Conservation (phyloP, 2,113 vertebrate genomes). For the Empidonax alnorum region DNA sequence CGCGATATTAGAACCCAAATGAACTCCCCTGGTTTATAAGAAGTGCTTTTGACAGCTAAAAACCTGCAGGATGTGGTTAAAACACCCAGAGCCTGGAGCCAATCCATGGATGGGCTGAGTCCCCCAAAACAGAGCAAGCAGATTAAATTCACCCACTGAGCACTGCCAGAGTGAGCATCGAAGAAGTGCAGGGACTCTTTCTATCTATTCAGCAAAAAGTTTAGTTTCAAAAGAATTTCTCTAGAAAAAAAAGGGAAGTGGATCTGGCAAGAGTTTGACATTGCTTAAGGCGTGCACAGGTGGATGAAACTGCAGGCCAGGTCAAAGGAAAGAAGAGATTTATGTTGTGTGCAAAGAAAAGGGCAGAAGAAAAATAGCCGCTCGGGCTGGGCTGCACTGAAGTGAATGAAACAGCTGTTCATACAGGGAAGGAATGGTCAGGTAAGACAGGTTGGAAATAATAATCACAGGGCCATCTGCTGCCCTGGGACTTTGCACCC, state of each 20-base stretch:
- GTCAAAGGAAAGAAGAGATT: slow-evolving; percentile 90
- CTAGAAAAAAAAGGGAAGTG: slow-evolving; percentile 41
- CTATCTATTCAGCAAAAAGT: slow-evolving; percentile 60
- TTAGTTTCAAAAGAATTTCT: slow-evolving; percentile 65
- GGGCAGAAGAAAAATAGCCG: slow-evolving; percentile 94
- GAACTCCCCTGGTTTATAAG: background rate
- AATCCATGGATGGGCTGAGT: background rate
- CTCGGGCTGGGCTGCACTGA: slow-evolving; percentile 84
- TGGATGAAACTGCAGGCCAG: slow-evolving; percentile 91
- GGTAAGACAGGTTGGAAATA: slow-evolving; percentile 92
- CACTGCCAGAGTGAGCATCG: background rate
- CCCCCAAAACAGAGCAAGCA: background rate
- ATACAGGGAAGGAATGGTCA: slow-evolving; percentile 92
- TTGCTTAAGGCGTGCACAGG: slow-evolving; percentile 93
- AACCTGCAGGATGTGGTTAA: background rate
- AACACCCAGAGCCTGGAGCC: background rate
- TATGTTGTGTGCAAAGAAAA: slow-evolving; percentile 91
- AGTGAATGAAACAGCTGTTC: slow-evolving; percentile 97
- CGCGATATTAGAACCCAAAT: background rate
- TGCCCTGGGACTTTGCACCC: slow-evolving; percentile 90
- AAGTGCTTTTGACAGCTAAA: background rate
- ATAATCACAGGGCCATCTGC: slow-evolving; percentile 97
- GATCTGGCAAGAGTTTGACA: slow-evolving; percentile 73
- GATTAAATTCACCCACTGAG: background rate
- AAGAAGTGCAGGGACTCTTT: background rate